A percentile compares a stretch with the other conserved stretches of the same genome.
Evolutionary conservation across 2,888 invertebrate species (phyloP).

Genomic region (Limnephilus rhombicus): DNA sequence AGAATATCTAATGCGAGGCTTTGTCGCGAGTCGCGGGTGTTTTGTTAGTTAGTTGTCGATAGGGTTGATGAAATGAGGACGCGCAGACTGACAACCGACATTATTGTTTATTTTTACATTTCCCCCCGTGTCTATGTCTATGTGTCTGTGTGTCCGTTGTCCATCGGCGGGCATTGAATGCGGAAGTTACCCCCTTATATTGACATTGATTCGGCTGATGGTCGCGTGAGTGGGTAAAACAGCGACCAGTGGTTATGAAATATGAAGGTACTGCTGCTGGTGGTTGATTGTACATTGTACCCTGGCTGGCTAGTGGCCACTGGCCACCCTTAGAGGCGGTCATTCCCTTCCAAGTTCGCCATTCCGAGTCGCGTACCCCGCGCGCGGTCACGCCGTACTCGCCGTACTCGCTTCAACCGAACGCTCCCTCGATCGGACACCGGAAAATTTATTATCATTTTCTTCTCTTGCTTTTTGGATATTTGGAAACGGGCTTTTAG

Average conservation of each 20-base stretch:
- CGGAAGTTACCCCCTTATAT: conserved; percentile 52
- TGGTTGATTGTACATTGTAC: background rate
- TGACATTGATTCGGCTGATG: conserved; percentile 56
- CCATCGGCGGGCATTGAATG: conserved; percentile 27
- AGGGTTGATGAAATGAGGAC: background rate
- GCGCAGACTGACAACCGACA: background rate
- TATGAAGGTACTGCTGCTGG: background rate
- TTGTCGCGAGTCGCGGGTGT: background rate
- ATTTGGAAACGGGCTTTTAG: background rate
- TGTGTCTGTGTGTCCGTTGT: background rate
- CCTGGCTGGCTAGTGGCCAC: background rate
- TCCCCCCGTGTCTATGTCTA: too few relatives aligned
- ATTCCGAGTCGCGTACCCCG: conserved; percentile 32
- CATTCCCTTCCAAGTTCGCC: conserved; percentile 43
- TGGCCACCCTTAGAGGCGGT: background rate
- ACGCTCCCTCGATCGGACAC: background rate
- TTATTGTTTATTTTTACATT: too few relatives aligned
- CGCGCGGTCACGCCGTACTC: conserved; percentile 32
- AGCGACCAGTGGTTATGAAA: background rate
- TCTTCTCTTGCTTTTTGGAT: background rate
- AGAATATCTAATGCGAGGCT: background rate
- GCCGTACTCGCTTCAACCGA: too few relatives aligned
- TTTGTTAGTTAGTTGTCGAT: background rate
- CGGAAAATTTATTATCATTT: conserved; percentile 1
- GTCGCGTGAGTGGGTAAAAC: conserved; percentile 46